These are phyloP conservation scores for Sebastes trivittatus DNA, from an alignment of 2,797 vertebrate species.

Conservation along the genomic window DNA sequence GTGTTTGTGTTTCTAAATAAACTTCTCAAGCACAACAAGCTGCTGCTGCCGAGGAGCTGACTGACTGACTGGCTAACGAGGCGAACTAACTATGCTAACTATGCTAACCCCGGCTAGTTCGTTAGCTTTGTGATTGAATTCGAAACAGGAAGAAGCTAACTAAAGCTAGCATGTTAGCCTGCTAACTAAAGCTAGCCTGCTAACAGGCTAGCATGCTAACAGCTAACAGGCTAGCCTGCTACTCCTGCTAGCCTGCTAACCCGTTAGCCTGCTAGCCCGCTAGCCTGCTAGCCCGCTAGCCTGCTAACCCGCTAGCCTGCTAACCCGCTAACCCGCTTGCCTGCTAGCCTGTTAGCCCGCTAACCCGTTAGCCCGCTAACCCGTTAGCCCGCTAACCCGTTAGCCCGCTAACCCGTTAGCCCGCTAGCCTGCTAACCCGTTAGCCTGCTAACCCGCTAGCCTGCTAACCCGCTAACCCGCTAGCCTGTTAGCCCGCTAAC, in stretches of 20 bases:
- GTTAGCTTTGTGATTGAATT: conserved; percentile 20
- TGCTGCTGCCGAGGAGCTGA: background rate
- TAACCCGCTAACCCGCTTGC: rapidly evolving
- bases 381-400: rapidly evolving
- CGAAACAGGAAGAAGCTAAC: background rate
- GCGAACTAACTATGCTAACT: conserved; percentile 22
- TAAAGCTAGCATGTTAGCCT: background rate
- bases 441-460: rapidly evolving
- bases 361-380: too few species aligned
- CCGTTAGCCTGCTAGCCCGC: rapidly evolving
- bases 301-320: too few species aligned
- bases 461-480: rapidly evolving
- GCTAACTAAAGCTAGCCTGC: rapidly evolving
- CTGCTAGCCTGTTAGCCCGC: rapidly evolving
- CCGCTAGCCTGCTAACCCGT: rapidly evolving
- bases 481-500: rapidly evolving
- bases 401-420: too few species aligned
- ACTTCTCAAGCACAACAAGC: background rate
- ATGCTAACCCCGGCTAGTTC: conserved; percentile 53
- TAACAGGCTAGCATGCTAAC: rapidly evolving
- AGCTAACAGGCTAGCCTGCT: too few species aligned
- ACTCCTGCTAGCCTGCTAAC: too few species aligned
- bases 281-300: too few species aligned
- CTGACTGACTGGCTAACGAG: background rate
- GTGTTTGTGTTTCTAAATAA: background rate